Base-by-base conservation (phyloP, 2,113 vertebrate genomes). In the Oreochromis spilurus region DNA sequence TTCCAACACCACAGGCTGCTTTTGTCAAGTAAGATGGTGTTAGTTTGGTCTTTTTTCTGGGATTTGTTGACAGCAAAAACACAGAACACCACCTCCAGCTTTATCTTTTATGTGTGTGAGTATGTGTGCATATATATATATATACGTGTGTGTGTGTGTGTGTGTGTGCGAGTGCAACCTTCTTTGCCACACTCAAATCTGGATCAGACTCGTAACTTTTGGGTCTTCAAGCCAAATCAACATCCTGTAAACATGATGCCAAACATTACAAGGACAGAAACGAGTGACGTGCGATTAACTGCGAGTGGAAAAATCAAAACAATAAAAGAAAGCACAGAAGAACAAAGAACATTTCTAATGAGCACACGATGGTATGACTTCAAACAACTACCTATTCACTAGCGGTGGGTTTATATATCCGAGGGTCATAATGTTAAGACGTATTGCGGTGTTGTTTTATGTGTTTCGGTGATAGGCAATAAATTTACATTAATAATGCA, bases 381-480 rank as follows among this genome's bases (percentile, higher is more conserved):
- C 3, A 83, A 57, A 79, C 26, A 83, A 92, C 89, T 90, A 93
- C 85, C 91, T 91, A 85, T 75, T 57, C 36, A 67, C 55, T 11
- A 85, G 43, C 60, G 50, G 65, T 84, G 80, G 70, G 80, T 86
- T 29, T 31, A 78, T 21, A 16, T 77, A 78, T 21, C 62, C 52
- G 8, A 89, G 67, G 21, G 57, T 58, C 75, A 38, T 24, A 72
- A 43, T 60, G 57, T 79, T 26, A 26, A 70, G 52, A 24, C 40
- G 16, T 72, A 38, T 67, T 52, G 14, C 7, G 38, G 24, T 84
- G 81, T 86, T 83, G 81, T 85, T 87, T 82, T 83, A 67, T 58
- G n/a, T 87, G 75, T 91, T 67, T 40, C 36, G 24, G n/a, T 81
- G 81, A 92, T 91, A 93, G 89, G 94, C 94, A 94, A 92, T 87